Evolutionary conservation across 1,140 invertebrate genomes (phyloP).

Genomic region (Bombus vancouverensis): DNA sequence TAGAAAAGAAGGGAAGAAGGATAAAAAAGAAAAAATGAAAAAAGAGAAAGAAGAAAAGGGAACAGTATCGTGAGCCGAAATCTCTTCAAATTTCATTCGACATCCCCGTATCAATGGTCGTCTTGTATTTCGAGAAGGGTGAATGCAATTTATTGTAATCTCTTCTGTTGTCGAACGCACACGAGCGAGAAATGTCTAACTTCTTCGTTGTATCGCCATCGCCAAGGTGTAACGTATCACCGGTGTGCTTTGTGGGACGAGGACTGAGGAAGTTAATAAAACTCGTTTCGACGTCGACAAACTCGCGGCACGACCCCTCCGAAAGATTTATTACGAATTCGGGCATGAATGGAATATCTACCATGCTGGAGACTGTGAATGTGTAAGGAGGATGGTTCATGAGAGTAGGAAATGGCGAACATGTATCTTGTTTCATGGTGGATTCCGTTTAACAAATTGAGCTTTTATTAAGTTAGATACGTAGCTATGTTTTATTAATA

Average conservation of each 20-base stretch:
- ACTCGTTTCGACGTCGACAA: constrained; percentile 46
- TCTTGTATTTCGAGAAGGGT: constrained; percentile 73
- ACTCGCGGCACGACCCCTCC: background rate
- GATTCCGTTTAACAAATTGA: too few species aligned
- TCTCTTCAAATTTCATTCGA: constrained; percentile 40
- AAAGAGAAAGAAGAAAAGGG: too few species aligned
- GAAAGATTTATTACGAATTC: constrained; percentile 34
- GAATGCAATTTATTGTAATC: constrained; percentile 69
- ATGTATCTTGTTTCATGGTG: background rate
- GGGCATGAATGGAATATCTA: background rate
- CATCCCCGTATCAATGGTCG: constrained; percentile 41
- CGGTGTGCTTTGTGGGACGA: constrained; percentile 38
- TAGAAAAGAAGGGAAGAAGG: background rate
- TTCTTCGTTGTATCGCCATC: constrained; percentile 39
- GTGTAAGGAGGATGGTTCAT: background rate
- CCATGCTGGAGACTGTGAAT: background rate
- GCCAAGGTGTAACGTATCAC: constrained; percentile 42
- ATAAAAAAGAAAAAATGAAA: background rate
- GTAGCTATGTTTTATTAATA: too few species aligned
- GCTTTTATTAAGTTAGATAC: too few species aligned
- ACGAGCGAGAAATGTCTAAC: constrained; percentile 54
- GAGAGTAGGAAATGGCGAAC: background rate
- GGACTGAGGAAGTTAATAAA: constrained; percentile 60
- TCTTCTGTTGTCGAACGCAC: constrained; percentile 41
- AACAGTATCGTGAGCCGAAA: constrained; percentile 62